These are phyloP conservation scores for Boloria selene DNA, from an alignment of 2,888 invertebrate species.

Conservation along the genomic window DNA sequence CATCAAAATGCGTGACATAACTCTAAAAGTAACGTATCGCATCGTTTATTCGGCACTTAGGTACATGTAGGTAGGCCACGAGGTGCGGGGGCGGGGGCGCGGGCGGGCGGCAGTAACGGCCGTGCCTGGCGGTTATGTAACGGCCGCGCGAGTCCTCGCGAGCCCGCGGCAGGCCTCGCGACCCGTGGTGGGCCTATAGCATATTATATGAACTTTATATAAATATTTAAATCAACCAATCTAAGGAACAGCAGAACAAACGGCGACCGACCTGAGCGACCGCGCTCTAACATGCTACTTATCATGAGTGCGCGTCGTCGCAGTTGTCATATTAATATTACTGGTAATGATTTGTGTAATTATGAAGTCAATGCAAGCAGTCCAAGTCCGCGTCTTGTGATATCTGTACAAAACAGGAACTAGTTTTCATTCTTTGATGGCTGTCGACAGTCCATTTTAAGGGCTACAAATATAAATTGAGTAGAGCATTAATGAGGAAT, in stretches of 20 bases:
- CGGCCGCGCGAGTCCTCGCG: slow-evolving; percentile 39
- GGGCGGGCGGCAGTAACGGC: slow-evolving; percentile 30
- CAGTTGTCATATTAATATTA: no score
- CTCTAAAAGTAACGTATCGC: no score
- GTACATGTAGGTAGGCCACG: neutral
- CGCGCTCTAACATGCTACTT: neutral
- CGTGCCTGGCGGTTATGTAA: slow-evolving; percentile 38
- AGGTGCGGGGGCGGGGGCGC: neutral
- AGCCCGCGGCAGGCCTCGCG: slow-evolving; percentile 25
- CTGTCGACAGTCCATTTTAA: slow-evolving; percentile 12
- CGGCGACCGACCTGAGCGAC: neutral
- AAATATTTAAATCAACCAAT: slow-evolving; percentile 20
- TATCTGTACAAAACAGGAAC: no score
- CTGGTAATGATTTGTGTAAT: no score
- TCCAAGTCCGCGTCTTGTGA: no score
- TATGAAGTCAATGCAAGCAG: no score
- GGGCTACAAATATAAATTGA: slow-evolving; percentile 6
- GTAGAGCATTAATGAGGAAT: slow-evolving; percentile 14
- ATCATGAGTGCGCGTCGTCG: no score
- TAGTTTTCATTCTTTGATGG: neutral
- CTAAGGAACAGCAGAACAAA: neutral
- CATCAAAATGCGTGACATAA: no score
- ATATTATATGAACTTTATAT: slow-evolving; percentile 37
- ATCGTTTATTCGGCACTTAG: neutral
- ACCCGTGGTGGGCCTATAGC: neutral